Percentiles rank a stretch among this genome's conserved stretches.
These are phyloP conservation scores for Ochotona curzoniae DNA, from an alignment of 2,113 vertebrate genomes.

Conservation along the genomic window DNA sequence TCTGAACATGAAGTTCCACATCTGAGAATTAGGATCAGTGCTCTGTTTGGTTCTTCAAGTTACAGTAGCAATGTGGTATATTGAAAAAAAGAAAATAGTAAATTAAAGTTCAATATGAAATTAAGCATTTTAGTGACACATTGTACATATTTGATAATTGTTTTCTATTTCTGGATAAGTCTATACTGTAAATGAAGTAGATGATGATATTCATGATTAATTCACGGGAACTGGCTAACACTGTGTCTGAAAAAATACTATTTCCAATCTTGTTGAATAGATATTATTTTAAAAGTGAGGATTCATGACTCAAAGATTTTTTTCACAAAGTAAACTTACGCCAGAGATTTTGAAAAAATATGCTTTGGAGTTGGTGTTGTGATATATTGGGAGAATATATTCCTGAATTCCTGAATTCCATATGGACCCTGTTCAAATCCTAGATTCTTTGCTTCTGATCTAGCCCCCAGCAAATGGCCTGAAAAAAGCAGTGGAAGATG, in stretches of 20 bases:
- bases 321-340: not conserved
- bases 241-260: not conserved
- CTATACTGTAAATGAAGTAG: not conserved
- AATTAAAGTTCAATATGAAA: not conserved
- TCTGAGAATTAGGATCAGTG: not conserved
- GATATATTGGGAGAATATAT: too few relatives aligned
- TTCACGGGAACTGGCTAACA: not conserved
- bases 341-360: not conserved
- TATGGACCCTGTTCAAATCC: too few relatives aligned
- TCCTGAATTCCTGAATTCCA: too few relatives aligned
- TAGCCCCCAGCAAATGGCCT: too few relatives aligned
- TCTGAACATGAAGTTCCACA: not conserved
- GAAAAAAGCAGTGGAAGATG: too few relatives aligned
- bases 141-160: not conserved
- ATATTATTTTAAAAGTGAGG: not conserved
- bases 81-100: not conserved
- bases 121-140: not conserved
- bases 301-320: not conserved
- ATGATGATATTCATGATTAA: not conserved
- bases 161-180: constrained; percentile 2
- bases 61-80: not conserved
- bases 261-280: not conserved
- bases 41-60: not conserved
- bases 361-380: not conserved
- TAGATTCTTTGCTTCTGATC: too few relatives aligned